phyloP scores from a whole-genome alignment of 2,888 invertebrate species.

The Aporophyla lueneburgensis region DNA sequence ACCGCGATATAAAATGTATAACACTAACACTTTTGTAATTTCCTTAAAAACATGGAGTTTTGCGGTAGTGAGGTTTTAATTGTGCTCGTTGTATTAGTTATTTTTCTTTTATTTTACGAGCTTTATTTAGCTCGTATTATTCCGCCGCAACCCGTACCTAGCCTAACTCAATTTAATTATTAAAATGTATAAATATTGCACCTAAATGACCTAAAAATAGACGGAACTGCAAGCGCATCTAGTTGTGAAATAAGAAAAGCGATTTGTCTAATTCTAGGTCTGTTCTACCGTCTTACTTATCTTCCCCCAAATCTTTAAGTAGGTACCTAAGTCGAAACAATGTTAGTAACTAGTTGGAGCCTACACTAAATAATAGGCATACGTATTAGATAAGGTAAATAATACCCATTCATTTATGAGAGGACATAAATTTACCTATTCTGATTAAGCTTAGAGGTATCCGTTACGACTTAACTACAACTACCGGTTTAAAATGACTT shows the following conservation, averaged over 20 bases:
- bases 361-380: not conserved
- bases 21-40: slow-evolving; percentile 16
- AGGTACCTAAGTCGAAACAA: not conserved
- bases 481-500: slow-evolving; percentile 32
- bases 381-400: not conserved
- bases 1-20: slow-evolving; percentile 44
- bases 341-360: too few relatives aligned
- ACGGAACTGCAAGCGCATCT: not conserved
- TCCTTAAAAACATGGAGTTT: not conserved
- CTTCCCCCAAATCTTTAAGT: not conserved
- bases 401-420: not conserved
- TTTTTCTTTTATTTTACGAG: not conserved
- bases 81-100: not conserved
- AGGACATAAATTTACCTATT: slow-evolving; percentile 19
- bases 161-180: too few relatives aligned
- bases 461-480: slow-evolving; percentile 1
- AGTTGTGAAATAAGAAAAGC: not conserved
- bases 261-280: not conserved
- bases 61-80: slow-evolving; percentile 9
- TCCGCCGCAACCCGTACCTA: not conserved
- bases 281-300: not conserved
- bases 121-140: not conserved
- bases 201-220: not conserved
- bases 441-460: not conserved
- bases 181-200: not conserved